Evolutionary conservation across 2,113 vertebrate genomes (phyloP).

Genomic region (Hemicordylus capensis): DNA sequence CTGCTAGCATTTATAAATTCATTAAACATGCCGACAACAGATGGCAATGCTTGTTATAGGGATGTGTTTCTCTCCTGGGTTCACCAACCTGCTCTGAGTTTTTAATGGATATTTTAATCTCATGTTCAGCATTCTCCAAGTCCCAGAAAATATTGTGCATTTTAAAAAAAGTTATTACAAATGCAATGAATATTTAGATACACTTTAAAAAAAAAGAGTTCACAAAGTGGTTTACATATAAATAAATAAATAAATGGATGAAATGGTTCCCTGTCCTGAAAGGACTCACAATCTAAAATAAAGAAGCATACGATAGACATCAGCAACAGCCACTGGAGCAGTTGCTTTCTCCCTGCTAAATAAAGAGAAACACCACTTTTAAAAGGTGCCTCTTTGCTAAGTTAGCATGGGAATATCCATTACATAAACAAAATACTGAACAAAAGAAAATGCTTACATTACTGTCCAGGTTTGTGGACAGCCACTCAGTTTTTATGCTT

Average conservation of each 20-base stretch:
- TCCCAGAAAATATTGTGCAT: neutral
- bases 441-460: neutral
- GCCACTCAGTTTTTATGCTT: neutral
- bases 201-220: too few relatives aligned
- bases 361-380: too few relatives aligned
- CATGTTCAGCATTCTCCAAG: neutral
- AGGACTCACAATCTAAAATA: too few relatives aligned
- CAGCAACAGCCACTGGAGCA: too few relatives aligned
- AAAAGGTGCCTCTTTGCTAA: too few relatives aligned
- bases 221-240: too few relatives aligned
- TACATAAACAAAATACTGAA: neutral
- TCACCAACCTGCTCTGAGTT: constrained; percentile 38
- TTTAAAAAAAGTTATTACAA: neutral
- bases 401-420: too few relatives aligned
- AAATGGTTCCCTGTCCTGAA: too few relatives aligned
- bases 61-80: constrained; percentile 18
- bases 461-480: neutral
- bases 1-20: constrained; percentile 34
- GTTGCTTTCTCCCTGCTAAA: too few relatives aligned
- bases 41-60: constrained; percentile 40
- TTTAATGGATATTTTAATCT: constrained; percentile 21
- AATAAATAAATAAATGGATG: too few relatives aligned
- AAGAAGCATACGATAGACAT: too few relatives aligned
- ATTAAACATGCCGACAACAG: constrained; percentile 48
- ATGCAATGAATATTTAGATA: too few relatives aligned